Base-by-base conservation (phyloP, 2,113 vertebrate species). In the Marmota flaviventris region DNA sequence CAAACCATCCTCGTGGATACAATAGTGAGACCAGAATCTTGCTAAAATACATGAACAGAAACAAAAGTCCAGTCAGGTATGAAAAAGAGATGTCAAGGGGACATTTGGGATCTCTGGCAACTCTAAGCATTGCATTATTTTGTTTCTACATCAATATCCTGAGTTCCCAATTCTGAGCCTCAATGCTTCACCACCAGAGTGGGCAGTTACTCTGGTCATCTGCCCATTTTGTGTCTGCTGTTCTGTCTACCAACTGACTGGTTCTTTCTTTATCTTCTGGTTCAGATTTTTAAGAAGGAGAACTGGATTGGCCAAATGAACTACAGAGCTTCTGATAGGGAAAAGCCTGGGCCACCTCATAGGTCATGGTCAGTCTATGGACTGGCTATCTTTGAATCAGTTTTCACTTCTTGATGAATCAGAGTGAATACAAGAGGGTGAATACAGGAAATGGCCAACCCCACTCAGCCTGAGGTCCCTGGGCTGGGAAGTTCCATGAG, bases 261-360 rank as follows among this genome's bases (percentile, higher is more conserved):
- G 5, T 32, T 51, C 37, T 56, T 29, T 75, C 56, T 81, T 5
- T 13, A 12, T 37, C 24, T 53, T 85, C 85, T 58, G 63, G 29
- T 82, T 61, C 37, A 77, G 34, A 69, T 88, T 85, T 81, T 69
- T n/a, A 73, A 89, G 53, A 84, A 77, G 8, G 39, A 95, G 83
- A 84, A 53, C 1, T 24, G 14, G 3, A 7, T 32, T 58, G 53
- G 67, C 65, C 63, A 72, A 10, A 13, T 63, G 24, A 22, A 39
- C 48, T 24, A 8, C 53, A 42, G 58, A n/a, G 4, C 45, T 81
- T 72, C 78, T 69, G 25, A 25, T 5, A 34, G 32, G 25, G n/a
- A 89, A 61, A 70, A 75, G 24, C 13, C 58, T 20, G 56, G 56
- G 3, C 63, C 9, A 29, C 37, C 58, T 53, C n/a, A 9, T 25